A percentile compares a stretch with the other conserved stretches of the same genome.
These are phyloP conservation scores for Myotis yumanensis DNA, from an alignment of 2,113 vertebrate genomes.

Conservation along the genomic window DNA sequence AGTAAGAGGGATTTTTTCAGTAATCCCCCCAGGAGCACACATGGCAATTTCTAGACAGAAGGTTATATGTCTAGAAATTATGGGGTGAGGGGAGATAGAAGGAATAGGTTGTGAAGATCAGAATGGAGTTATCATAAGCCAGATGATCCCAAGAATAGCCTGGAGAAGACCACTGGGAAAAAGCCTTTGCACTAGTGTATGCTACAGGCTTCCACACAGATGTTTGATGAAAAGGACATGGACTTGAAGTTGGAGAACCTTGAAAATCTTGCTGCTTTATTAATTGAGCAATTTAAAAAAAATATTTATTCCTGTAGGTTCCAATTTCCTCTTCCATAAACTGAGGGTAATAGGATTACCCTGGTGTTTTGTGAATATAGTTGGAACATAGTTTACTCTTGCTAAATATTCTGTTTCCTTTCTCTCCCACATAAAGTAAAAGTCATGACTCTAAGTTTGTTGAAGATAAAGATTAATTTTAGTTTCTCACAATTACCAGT, in stretches of 20 bases:
- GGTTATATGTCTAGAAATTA: neutral
- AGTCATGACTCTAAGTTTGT: neutral
- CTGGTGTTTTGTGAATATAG: neutral
- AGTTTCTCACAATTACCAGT: neutral
- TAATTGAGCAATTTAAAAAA: neutral
- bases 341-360: neutral
- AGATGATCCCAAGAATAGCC: neutral
- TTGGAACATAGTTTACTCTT: neutral
- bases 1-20: neutral
- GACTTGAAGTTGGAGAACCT: neutral
- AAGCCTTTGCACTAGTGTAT: neutral
- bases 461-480: neutral
- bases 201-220: neutral
- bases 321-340: neutral
- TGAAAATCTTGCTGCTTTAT: neutral
- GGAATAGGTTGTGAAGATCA: neutral
- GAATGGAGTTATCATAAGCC: neutral
- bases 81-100: neutral
- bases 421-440: neutral
- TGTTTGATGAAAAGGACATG: neutral
- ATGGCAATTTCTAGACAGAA: neutral
- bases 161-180: neutral
- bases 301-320: neutral
- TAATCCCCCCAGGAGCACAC: neutral
- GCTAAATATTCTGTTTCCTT: constrained; percentile 19